Base-by-base conservation (phyloP, 2,797 vertebrate genomes). In the Columba guinea region DNA sequence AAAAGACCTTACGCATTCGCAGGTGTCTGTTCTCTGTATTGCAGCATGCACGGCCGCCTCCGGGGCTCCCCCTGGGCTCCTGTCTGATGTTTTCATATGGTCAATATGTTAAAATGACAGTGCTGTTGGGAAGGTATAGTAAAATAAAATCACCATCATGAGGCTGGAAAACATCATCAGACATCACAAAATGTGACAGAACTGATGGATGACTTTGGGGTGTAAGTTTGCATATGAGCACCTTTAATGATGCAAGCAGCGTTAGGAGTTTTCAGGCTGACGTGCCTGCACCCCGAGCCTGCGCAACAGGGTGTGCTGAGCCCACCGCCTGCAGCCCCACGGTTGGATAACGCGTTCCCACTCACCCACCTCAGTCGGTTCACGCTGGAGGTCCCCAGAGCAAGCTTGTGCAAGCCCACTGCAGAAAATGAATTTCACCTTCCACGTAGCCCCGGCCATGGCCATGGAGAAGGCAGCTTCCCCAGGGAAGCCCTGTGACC, bases 271-370 rank as follows among this genome's bases (percentile, higher is more conserved):
- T 21, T n/a, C 71, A 53, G 46, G 26, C 12, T 23, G n/a, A 21
- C 1, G 3, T 35, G 59, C 52, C 39, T 20, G 7, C 15, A 12
- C 34, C 28, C 21, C 8, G 26, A 63, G 28, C 22, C 51, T 37
- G 1, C 17, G 59, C 76, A 46, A 10, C 15, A 37, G 44, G 49
- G 7, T 48, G 63, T 55, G 60, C 62, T 23, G 60, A 87, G 65
- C 70, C 23, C 0, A 1, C 48, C 13, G 37, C 49, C 35, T 18
- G 34, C 22, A 2, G 23, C 27, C 35, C 0, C 20, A 0, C 0
- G 28, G 23, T 6, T 13, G 4, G 53, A 16, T 26, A 4, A 24
- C 4, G 7, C 4, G 4, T 26, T 4, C 6, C 51, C 35, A 4
- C 2, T 11, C 55, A 17, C 14, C 55, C 41, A 5, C 9, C 65